These are phyloP conservation scores for Apocrypta bakeri DNA, from an alignment of 1,140 invertebrate genomes.

Conservation along the genomic window DNA sequence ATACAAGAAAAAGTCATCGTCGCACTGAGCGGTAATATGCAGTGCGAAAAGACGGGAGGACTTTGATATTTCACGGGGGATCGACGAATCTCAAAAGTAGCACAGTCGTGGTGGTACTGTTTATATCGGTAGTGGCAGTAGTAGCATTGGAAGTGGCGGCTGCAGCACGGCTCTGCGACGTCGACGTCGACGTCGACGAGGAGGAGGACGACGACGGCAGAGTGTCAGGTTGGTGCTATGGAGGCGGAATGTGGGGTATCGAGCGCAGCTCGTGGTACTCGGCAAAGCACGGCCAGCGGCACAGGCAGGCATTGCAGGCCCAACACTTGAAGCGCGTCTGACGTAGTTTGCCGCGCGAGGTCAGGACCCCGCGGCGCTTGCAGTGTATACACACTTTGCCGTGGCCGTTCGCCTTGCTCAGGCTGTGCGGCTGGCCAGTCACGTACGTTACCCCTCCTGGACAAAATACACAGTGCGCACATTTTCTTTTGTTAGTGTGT, in stretches of 20 bases:
- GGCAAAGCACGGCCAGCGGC: conserved; percentile 73
- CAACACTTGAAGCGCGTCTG: conserved; percentile 76
- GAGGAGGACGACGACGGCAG: neutral
- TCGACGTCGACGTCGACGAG: neutral
- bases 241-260: conserved; percentile 73
- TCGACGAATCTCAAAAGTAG: conserved; percentile 23
- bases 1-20: neutral
- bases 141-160: neutral
- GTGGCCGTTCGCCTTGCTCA: conserved; percentile 75
- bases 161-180: neutral
- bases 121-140: neutral
- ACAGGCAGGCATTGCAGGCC: conserved; percentile 74
- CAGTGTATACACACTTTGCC: conserved; percentile 75
- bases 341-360: conserved; percentile 73
- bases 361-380: conserved; percentile 72
- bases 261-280: conserved; percentile 73
- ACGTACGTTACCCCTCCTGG: conserved; percentile 72
- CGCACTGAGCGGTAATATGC: neutral
- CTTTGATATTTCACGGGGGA: neutral
- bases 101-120: neutral
- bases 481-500: conserved; percentile 70
- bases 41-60: neutral
- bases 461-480: conserved; percentile 69
- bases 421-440: conserved; percentile 74
- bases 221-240: conserved; percentile 69